Conservation (phyloP, 2,113 vertebrate genomes). For the Gymnarchus niloticus region DNA sequence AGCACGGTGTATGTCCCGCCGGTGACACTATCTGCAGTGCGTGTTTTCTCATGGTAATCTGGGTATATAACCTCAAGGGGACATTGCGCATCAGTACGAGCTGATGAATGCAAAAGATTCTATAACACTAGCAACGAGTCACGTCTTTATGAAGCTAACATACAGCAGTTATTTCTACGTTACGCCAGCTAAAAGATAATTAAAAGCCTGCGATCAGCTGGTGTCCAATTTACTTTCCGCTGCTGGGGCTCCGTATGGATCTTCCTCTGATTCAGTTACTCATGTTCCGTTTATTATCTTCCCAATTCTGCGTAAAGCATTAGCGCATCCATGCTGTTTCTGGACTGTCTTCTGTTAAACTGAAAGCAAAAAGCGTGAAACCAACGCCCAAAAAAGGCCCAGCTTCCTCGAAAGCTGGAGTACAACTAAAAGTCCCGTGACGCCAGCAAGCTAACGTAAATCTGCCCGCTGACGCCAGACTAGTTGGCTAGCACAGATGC, state of each 20-base stretch:
- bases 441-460: background rate
- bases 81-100: background rate
- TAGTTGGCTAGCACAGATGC: too few relatives aligned
- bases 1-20: background rate
- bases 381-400: constrained; percentile 26
- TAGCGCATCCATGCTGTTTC: background rate
- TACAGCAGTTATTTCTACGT: background rate
- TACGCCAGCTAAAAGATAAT: background rate
- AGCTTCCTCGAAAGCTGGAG: background rate
- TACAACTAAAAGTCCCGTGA: constrained; percentile 19
- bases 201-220: too few relatives aligned
- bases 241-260: background rate
- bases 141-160: background rate
- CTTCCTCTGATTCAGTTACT: background rate
- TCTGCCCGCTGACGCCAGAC: background rate
- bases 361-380: background rate
- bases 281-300: background rate
- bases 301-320: background rate
- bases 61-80: background rate
- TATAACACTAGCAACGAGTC: background rate
- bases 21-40: background rate
- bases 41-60: background rate
- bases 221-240: background rate
- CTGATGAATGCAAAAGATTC: background rate
- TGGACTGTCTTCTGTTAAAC: background rate